These are phyloP conservation scores for Maccullochella peelii DNA, from an alignment of 2,113 vertebrate genomes.

Conservation along the genomic window DNA sequence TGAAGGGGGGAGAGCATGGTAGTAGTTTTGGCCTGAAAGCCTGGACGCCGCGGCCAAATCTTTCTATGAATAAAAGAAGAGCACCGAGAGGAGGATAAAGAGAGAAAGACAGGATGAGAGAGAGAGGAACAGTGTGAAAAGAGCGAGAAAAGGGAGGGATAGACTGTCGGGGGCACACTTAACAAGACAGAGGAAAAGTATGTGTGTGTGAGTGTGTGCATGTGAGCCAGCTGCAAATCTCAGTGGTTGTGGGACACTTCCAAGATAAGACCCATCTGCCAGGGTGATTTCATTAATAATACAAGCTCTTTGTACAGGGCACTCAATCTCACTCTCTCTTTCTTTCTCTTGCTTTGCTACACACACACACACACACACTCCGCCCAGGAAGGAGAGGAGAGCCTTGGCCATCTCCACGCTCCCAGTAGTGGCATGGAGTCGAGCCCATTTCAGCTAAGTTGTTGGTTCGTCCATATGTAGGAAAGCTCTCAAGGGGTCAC, in stretches of 20 bases:
- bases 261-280: slow-evolving; percentile 81
- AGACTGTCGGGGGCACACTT: slow-evolving; percentile 67
- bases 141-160: slow-evolving; percentile 43
- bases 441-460: slow-evolving; percentile 68
- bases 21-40: slow-evolving; percentile 76
- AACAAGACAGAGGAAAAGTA: slow-evolving; percentile 54
- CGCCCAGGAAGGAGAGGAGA: slow-evolving; percentile 34
- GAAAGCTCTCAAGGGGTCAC: slow-evolving; percentile 73
- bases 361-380: slow-evolving; percentile 39
- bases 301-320: slow-evolving; percentile 77
- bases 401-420: slow-evolving; percentile 55
- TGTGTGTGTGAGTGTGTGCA: slow-evolving; percentile 34
- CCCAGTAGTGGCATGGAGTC: slow-evolving; percentile 50
- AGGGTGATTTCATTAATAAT: slow-evolving; percentile 83
- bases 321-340: slow-evolving; percentile 63
- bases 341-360: slow-evolving; percentile 41
- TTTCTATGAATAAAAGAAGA: slow-evolving; percentile 80
- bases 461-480: slow-evolving; percentile 68
- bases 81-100: slow-evolving; percentile 59
- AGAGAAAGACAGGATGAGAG: slow-evolving; percentile 59
- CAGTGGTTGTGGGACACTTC: slow-evolving; percentile 73
- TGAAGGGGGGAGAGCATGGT: slow-evolving; percentile 12
- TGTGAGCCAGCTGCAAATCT: slow-evolving; percentile 74
- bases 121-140: slow-evolving; percentile 54
- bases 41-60: slow-evolving; percentile 67